Evolutionary conservation across 1,140 invertebrate genomes (phyloP).

Genomic region (Drosophila gunungcola): DNA sequence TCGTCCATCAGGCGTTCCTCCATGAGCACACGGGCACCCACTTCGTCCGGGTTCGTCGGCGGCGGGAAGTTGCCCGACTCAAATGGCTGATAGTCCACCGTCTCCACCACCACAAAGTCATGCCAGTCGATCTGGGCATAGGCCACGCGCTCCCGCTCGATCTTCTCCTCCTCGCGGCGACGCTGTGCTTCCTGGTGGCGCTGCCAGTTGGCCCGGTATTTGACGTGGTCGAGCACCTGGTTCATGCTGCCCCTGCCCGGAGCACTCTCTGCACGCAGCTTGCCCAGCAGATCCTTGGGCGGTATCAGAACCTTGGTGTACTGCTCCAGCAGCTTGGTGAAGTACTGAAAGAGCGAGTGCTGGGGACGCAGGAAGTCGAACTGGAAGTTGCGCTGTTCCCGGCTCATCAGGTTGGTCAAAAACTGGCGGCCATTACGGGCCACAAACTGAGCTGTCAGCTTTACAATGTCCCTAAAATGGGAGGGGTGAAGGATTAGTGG

Average conservation of each 20-base stretch:
- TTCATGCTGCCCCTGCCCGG: slow-evolving; percentile 86
- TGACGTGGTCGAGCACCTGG: slow-evolving; percentile 95
- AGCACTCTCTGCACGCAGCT: slow-evolving; percentile 91
- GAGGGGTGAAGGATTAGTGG: neutral
- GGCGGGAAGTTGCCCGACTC: slow-evolving; percentile 98
- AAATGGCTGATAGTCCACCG: slow-evolving; percentile 98
- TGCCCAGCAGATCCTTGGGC: slow-evolving; percentile 94
- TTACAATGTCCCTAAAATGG: slow-evolving; percentile 95
- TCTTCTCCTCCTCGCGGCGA: slow-evolving; percentile 96
- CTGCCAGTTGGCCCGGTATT: slow-evolving; percentile 98
- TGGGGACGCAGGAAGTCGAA: slow-evolving; percentile 99
- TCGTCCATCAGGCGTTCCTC: slow-evolving; percentile 87
- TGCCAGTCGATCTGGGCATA: slow-evolving; percentile 99
- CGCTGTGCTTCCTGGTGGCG: slow-evolving; percentile 96
- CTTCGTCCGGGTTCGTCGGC: slow-evolving; percentile 98
- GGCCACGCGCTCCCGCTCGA: slow-evolving; percentile 97
- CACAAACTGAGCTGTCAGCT: slow-evolving; percentile 99
- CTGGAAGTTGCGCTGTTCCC: slow-evolving; percentile 99
- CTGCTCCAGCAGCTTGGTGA: slow-evolving; percentile 98
- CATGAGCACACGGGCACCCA: slow-evolving; percentile 96
- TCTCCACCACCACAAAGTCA: slow-evolving; percentile 99
- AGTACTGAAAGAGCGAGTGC: slow-evolving; percentile 99
- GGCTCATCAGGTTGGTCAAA: slow-evolving; percentile 98
- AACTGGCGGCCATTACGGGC: slow-evolving; percentile 99
- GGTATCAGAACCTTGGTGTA: slow-evolving; percentile 98